Percentiles rank a stretch among this genome's conserved stretches.
Conservation (phyloP, 2,797 vertebrate species). For the Melanotaenia boesemani region DNA sequence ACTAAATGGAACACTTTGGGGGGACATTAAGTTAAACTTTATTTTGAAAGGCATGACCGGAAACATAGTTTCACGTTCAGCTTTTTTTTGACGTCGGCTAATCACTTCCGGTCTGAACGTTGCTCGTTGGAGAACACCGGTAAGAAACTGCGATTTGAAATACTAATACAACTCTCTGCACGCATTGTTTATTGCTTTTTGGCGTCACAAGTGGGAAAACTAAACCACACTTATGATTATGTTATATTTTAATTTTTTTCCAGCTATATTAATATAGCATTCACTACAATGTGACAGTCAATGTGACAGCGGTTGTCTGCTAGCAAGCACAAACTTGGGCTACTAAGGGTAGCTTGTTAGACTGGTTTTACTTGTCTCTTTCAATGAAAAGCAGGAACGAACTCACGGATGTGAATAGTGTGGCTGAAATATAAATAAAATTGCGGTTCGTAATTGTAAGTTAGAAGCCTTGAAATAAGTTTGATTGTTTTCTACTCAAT, state of each 20-base stretch:
- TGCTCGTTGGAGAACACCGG: background rate
- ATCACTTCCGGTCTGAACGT: background rate
- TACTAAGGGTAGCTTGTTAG: conserved; percentile 5
- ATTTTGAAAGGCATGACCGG: background rate
- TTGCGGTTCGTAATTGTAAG: too few relatives aligned
- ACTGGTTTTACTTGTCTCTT: background rate
- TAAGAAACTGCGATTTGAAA: conserved; percentile 8
- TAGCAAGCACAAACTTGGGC: conserved; percentile 33
- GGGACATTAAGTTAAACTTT: background rate
- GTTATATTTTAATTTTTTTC: background rate
- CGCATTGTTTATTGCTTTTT: background rate
- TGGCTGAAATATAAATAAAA: background rate
- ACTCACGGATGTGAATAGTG: background rate
- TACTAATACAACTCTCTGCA: background rate
- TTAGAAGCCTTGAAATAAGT: background rate
- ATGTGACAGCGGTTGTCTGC: background rate
- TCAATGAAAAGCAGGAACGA: background rate
- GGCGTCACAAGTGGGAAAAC: background rate
- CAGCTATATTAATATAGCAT: too few relatives aligned
- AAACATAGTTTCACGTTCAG: background rate
- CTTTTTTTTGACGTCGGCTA: background rate
- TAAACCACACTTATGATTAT: background rate
- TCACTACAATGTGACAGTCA: background rate
- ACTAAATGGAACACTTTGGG: too few relatives aligned
- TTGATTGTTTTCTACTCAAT: background rate